Evolutionary conservation across 2,797 vertebrate species (phyloP).

Genomic region (Liasis olivaceus): DNA sequence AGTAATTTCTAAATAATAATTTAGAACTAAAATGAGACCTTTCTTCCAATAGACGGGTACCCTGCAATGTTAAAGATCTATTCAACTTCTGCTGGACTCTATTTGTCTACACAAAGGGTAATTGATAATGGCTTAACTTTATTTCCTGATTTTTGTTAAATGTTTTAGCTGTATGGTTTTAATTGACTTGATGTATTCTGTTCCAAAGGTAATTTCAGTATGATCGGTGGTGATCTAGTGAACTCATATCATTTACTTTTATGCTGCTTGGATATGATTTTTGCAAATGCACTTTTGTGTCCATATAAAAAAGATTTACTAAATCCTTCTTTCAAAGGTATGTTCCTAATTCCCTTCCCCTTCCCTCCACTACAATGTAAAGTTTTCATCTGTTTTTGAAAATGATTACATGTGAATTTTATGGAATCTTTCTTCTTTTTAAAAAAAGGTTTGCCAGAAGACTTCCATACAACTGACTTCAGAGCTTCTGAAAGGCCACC

Average conservation of each 20-base stretch:
- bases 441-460: constrained; percentile 78
- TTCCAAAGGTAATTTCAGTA: constrained; percentile 90
- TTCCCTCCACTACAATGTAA: background rate
- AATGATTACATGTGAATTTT: background rate
- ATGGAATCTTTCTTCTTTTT: constrained; percentile 27
- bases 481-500: constrained; percentile 73
- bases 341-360: background rate
- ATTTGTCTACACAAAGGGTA: constrained; percentile 97
- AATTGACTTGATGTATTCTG: constrained; percentile 56
- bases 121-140: constrained; percentile 15
- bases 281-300: constrained; percentile 89
- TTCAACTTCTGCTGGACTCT: constrained; percentile 99
- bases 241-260: constrained; percentile 98
- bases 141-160: background rate
- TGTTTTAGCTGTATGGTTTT: constrained; percentile 6
- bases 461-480: constrained; percentile 67
- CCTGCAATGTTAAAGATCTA: constrained; percentile 88
- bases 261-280: constrained; percentile 96
- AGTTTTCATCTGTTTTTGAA: constrained; percentile 34
- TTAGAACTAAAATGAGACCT: background rate
- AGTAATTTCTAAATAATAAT: background rate
- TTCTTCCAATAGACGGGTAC: constrained; percentile 78
- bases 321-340: constrained; percentile 91
- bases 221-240: constrained; percentile 98
- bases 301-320: constrained; percentile 89